Conservation (phyloP, 2,888 invertebrate genomes). For the Calliopum simillimum region DNA sequence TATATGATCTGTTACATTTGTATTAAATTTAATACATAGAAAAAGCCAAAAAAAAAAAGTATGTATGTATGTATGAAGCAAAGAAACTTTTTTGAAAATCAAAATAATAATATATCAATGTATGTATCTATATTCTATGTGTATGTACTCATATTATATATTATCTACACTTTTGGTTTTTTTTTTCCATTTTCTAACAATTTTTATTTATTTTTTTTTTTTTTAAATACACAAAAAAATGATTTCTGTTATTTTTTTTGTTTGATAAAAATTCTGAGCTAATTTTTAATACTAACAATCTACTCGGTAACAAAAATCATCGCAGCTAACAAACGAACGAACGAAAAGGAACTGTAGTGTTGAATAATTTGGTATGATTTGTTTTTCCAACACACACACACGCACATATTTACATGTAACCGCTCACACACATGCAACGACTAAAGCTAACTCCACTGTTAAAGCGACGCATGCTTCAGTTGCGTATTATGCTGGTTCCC, state of each 20-base stretch:
- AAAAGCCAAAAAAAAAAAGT: background rate
- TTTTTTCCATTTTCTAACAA: too few species aligned
- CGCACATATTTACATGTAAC: background rate
- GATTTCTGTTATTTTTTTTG: too few species aligned
- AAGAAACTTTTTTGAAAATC: too few species aligned
- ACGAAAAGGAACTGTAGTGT: conserved; percentile 26
- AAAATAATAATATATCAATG: too few species aligned
- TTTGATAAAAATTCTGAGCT: too few species aligned
- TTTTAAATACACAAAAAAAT: too few species aligned
- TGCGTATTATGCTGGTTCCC: too few species aligned
- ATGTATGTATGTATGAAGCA: background rate
- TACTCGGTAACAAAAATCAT: conserved; percentile 15
- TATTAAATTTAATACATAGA: background rate
- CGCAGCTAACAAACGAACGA: conserved; percentile 27
- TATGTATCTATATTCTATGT: too few species aligned
- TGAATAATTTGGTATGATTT: background rate
- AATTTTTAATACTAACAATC: conserved; percentile 11
- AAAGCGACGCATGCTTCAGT: conserved; percentile 19
- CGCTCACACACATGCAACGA: background rate
- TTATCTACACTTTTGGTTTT: too few species aligned
- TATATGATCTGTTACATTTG: background rate
- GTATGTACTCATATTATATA: too few species aligned
- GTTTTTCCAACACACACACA: conserved; percentile 1
- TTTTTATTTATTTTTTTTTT: too few species aligned
- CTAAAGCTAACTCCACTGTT: background rate